Evolutionary conservation across 2,888 invertebrate species (phyloP).

Genomic region (Chloroclysta siterata): DNA sequence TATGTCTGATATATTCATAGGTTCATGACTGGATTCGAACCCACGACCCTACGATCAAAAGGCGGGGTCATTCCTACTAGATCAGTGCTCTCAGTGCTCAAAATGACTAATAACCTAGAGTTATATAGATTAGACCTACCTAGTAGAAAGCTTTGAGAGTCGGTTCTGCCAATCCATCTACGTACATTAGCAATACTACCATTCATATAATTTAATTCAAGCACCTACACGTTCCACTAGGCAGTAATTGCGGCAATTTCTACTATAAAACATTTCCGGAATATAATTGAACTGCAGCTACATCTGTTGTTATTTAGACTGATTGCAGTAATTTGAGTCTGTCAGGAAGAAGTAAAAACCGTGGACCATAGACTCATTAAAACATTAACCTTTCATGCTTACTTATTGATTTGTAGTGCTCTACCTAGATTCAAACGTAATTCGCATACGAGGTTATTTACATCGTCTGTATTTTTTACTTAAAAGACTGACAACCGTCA

Average conservation of each 20-base stretch:
- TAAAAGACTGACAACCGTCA: no score
- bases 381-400: background rate
- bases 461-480: no score
- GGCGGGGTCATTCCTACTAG: no score
- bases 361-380: background rate
- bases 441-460: no score
- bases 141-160: background rate
- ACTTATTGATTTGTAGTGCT: no score
- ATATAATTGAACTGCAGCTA: constrained; percentile 3
- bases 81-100: no score
- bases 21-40: no score
- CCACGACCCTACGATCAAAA: no score
- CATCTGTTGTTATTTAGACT: background rate
- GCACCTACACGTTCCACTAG: background rate
- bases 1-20: no score
- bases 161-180: background rate
- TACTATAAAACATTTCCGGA: constrained; percentile 13
- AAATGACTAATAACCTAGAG: no score
- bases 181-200: background rate
- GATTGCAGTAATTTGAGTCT: constrained; percentile 1
- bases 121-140: background rate
- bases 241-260: constrained; percentile 8
- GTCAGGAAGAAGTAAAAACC: background rate
- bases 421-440: no score
- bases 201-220: constrained; percentile 4